Evolutionary conservation across 2,888 invertebrate genomes (phyloP), one percentile per base, ranked within the genome.

Genomic region (Drosophila koepferae): DNA sequence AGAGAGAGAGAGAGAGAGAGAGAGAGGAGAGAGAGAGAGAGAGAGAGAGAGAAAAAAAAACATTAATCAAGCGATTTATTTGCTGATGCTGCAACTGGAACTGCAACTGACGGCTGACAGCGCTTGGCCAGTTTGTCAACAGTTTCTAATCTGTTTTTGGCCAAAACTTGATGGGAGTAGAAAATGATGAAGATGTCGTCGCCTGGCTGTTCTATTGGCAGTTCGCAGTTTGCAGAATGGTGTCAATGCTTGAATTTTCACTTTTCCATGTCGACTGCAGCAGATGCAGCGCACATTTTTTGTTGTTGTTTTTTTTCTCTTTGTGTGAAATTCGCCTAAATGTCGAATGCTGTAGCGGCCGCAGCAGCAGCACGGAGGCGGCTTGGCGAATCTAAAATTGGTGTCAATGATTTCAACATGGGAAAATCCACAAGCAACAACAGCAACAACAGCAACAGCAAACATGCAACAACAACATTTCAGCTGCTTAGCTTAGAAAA

Each of bases 341-440:
- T 70, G 82, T 67, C 55, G 63, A 78, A 67, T 70, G 71, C 18
- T 66, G 67, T 34, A 51, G 34, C 14, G 38, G 16, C 53, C 3
- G 36, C 54, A 9, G 2, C 69, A 58, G 67, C 77, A 54, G 59
- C 82, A 86, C 72, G 69, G 70, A 87, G 76, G 82, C 80, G 81
- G 75, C 80, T 58, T 61, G 72, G 67, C 63, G 65, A 74, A 79
- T 72, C 68, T 44, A n/a, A 86, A 84, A 84, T 87, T 87, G 90
- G 86, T 87, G 86, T 87, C 86, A 87, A 90, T 87, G 86, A 87
- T 86, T 90, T 84, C 82, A 84, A 86, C 90, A 90, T 86, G 87
- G 89, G 90, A 90, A 86, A 83, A 90, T 73, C 81, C 69, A 66
- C 43, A 43, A 56, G 56, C 56, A 56, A 43, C 48, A n/a, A n/a